Evolutionary conservation across 2,797 vertebrate genomes (phyloP).

Genomic region (Sebastes nivosus): DNA sequence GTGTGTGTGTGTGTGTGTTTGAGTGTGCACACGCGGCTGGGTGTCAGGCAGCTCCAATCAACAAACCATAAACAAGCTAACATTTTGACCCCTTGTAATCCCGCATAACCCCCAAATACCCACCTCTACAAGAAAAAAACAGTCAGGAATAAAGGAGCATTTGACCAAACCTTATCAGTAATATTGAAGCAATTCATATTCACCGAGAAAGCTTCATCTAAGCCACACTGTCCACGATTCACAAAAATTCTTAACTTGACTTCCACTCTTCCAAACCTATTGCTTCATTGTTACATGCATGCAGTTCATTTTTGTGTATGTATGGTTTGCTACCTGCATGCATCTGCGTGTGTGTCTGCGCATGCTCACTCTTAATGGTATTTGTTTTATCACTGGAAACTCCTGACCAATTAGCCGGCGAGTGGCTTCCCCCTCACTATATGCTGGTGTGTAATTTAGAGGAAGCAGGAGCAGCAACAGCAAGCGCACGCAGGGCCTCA

Average conservation of each 20-base stretch:
- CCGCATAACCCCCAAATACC: conserved; percentile 4
- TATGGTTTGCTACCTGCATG: not conserved
- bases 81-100: conserved; percentile 48
- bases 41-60: conserved; percentile 55
- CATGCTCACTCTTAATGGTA: conserved; percentile 21
- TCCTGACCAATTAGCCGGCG: conserved; percentile 56
- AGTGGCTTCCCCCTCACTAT: conserved; percentile 56
- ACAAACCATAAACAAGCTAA: conserved; percentile 67
- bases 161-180: not conserved
- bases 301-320: not conserved
- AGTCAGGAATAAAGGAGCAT: not conserved
- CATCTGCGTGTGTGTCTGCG: not conserved
- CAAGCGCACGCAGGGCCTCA: conserved; percentile 43
- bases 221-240: not conserved
- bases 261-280: not conserved
- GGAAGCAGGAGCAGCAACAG: conserved; percentile 43
- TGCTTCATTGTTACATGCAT: not conserved
- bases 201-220: not conserved
- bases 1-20: not conserved
- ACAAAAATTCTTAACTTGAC: not conserved
- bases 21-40: conserved; percentile 14
- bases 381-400: conserved; percentile 64
- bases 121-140: not conserved
- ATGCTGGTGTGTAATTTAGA: conserved; percentile 64
- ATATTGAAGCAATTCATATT: not conserved